These are phyloP conservation scores for Meloidogyne hapla DNA, from an alignment of 1,140 invertebrate species.

Conservation along the genomic window DNA sequence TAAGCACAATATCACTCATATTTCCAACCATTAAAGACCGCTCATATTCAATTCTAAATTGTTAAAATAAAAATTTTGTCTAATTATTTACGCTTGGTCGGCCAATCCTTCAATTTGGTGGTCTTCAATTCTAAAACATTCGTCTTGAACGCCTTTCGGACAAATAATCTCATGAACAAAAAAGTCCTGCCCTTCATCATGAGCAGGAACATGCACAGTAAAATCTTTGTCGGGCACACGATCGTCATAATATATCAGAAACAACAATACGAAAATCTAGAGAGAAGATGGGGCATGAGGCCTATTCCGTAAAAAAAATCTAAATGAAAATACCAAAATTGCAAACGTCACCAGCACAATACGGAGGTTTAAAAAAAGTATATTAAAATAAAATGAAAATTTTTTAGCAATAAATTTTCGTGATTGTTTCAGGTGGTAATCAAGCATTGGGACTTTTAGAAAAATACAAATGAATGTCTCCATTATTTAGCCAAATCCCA, in stretches of 20 bases:
- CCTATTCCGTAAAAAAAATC: neutral
- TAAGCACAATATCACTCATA: slow-evolving; percentile 4
- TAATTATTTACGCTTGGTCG: neutral
- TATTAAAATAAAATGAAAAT: neutral
- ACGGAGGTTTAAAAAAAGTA: neutral
- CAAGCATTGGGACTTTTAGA: neutral
- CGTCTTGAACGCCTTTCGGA: neutral
- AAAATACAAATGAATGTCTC: neutral
- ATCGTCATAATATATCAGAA: neutral
- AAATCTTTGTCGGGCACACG: neutral
- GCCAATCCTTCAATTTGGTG: neutral
- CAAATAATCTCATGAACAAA: slow-evolving; percentile 20
- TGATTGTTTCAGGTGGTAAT: neutral
- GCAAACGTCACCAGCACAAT: neutral
- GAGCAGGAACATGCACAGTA: neutral
- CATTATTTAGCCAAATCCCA: too few species aligned
- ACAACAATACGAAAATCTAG: neutral
- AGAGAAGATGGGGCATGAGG: too few species aligned
- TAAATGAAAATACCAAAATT: neutral
- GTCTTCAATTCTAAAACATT: slow-evolving; percentile 26
- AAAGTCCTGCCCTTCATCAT: neutral
- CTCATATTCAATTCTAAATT: neutral
- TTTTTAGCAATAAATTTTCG: neutral
- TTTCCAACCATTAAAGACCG: slow-evolving; percentile 1
- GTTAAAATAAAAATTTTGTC: too few species aligned